Percentiles rank a stretch among this genome's conserved stretches.
These are phyloP conservation scores for Columba janthina DNA, from an alignment of 2,113 vertebrate species.

Conservation along the genomic window DNA sequence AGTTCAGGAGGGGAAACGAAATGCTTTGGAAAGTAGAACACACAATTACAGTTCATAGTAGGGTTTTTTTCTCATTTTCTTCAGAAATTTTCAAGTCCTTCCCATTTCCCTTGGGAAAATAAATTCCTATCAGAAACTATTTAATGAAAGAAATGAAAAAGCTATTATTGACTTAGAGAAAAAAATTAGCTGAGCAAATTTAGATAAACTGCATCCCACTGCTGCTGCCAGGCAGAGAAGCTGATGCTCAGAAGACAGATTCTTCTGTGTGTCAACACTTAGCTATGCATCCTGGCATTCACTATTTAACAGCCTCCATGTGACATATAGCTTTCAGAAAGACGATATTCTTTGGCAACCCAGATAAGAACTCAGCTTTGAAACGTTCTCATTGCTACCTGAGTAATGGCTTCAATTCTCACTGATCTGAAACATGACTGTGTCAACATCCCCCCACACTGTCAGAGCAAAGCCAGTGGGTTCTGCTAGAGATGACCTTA, in stretches of 20 bases:
- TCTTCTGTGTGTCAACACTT: background rate
- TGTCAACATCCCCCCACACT: background rate
- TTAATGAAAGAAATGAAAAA: background rate
- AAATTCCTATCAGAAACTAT: background rate
- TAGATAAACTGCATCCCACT: background rate
- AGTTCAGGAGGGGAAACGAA: background rate
- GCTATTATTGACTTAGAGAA: background rate
- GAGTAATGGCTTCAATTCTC: background rate
- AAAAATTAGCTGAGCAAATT: background rate
- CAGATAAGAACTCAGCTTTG: background rate
- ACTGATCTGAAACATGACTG: background rate
- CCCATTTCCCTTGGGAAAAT: background rate
- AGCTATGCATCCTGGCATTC: background rate
- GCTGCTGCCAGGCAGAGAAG: background rate
- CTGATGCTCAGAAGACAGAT: background rate
- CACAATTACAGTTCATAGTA: background rate
- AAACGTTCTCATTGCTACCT: background rate
- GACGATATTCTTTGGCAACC: background rate
- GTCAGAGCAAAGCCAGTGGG: background rate
- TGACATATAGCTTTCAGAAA: background rate
- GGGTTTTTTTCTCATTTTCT: background rate
- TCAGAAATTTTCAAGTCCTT: background rate
- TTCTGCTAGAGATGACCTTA: background rate
- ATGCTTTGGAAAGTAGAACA: background rate
- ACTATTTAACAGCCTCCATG: constrained; percentile 37